Base-by-base conservation (phyloP, 2,113 vertebrate species). In the Turdus rufiventris region DNA sequence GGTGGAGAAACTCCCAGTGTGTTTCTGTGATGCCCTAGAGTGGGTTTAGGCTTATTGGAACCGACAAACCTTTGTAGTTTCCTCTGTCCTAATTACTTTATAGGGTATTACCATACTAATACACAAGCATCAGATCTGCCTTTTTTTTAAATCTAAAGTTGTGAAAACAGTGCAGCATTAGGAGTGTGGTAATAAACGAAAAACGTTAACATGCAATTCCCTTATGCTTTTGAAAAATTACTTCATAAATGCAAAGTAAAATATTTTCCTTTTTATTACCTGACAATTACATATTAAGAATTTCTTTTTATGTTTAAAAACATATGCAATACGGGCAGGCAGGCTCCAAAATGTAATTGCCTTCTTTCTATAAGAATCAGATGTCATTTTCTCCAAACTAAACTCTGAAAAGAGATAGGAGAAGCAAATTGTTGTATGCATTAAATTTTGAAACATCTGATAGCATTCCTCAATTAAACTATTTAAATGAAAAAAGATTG, bases 391-490 rank as follows among this genome's bases (percentile, higher is more conserved):
- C 98, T 98, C 95, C 97, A 97, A 97, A 97, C 97, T 97, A 97
- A 97, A 97, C 97, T 97, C 98, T 97, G 97, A 97, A 97, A 97
- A 97, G 97, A 98, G 97, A 97, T 98, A 97, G 97, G 93, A 95
- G 97, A 97, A 97, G 97, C 97, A 98, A 98, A 98, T 98, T 98
- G 97, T 98, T 98, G 97, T 98, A 98, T 98, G 98, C 98, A 98
- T 98, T 98, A 99, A 98, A 99, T 98, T 98, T 98, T 97, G 98
- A 98, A 99, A 98, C 98, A 99, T 98, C 98, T 98, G 98, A 98
- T 98, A 98, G 98, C 98, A 98, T 98, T 98, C 98, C 98, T 98
- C 99, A 99, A 99, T 99, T 98, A 99, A 99, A 99, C 98, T 98
- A 98, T 98, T 99, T 98, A 98, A 98, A 99, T 98, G 98, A 98